Evolutionary conservation across 2,113 vertebrate genomes (phyloP), one percentile per base, ranked within the genome.

Genomic region (Sorex fumeus): DNA sequence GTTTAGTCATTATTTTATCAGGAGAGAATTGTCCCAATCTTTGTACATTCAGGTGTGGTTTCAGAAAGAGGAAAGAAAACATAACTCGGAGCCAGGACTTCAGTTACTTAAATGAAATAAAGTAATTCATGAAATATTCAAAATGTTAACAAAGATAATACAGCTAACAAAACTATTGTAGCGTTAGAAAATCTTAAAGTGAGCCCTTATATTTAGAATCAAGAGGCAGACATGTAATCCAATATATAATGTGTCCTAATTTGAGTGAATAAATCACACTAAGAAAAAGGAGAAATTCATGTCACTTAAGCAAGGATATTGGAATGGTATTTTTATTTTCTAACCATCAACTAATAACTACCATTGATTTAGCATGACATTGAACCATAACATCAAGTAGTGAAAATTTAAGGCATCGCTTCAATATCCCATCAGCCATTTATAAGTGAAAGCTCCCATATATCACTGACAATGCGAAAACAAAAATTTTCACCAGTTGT

Each of bases 321-420:
- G 27, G 47, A 36, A 67, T 93, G 47, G 45, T 70, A 64, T 16
- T 78, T 93, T 91, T 76, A 78, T 67, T 93, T 85, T 67, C 32
- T 66, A 91, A 79, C 32, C 64, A 32, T 81, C n/a, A 50, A 72
- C 34, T 67, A 87, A 87, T 90, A 94, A 83, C 57, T 72, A 30
- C 1, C 15, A 4, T 67, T 94, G 93, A 79, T 92, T 93, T 88
- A 86, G 45, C 79, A 32, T 84, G 85, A 66, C 36, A 70, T 5
- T 96, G 82, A 88, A 12, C 71, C 23, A 27, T 69, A 91, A 30
- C 60, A 69, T 53, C 53, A 83, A 76, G 57, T 25, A 50, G 64
- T 81, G 89, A 84, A 91, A 92, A 84, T 92, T 92, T 88, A 94
- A 84, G 72, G 43, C 30, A 60, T 53, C 21, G 13, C 21, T 91